Percentiles rank a stretch among this genome's conserved stretches.
These are phyloP conservation scores for Temnothorax ravouxi DNA, from an alignment of 2,888 invertebrate species.

Conservation along the genomic window DNA sequence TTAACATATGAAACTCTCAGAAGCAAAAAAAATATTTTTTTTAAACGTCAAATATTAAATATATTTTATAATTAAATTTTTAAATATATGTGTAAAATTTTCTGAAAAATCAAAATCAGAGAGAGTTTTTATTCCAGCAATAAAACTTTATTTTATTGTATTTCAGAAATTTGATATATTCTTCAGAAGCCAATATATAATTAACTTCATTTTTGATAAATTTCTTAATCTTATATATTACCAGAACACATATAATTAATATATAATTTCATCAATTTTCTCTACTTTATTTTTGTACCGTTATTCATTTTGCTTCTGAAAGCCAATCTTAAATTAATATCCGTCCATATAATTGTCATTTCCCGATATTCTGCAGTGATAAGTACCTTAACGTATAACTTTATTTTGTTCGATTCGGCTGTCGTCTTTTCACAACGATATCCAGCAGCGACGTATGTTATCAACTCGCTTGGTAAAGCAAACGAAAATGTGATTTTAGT, in stretches of 20 bases:
- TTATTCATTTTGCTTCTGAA: background rate
- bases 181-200: too few relatives aligned
- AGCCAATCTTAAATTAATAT: constrained; percentile 8
- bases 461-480: constrained; percentile 39
- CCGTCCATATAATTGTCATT: background rate
- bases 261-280: background rate
- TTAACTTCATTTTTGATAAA: background rate
- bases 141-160: too few relatives aligned
- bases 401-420: constrained; percentile 9
- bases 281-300: background rate
- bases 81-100: too few relatives aligned
- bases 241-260: background rate
- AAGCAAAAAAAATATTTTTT: background rate
- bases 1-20: background rate
- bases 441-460: background rate
- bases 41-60: too few relatives aligned
- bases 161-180: too few relatives aligned
- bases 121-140: too few relatives aligned
- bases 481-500: constrained; percentile 53
- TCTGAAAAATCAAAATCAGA: too few relatives aligned
- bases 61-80: too few relatives aligned
- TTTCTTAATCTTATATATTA: background rate
- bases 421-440: constrained; percentile 11
- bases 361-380: background rate
- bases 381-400: background rate